Conservation (phyloP, 2,797 vertebrate species). For the Melanotaenia boesemani region DNA sequence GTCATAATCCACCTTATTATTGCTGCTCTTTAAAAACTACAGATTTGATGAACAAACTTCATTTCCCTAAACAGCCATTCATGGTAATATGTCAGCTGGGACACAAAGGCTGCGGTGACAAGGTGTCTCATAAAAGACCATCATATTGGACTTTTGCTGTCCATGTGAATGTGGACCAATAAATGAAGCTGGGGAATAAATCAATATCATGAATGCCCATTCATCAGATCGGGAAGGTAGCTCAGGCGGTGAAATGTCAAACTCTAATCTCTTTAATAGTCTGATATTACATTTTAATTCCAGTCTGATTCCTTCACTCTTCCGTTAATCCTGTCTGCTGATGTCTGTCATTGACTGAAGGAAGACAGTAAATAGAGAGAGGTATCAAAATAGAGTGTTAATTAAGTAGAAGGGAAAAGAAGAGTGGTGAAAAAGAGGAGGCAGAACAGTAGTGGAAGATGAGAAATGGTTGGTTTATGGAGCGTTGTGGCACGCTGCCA, state of each 20-base stretch:
- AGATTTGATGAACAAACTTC: slow-evolving; percentile 58
- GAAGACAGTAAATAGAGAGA: slow-evolving; percentile 41
- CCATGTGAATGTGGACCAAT: slow-evolving; percentile 40
- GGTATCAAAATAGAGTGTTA: slow-evolving; percentile 51
- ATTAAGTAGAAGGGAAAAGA: slow-evolving; percentile 34
- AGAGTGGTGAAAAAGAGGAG: slow-evolving; percentile 3
- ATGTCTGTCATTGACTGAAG: slow-evolving; percentile 44
- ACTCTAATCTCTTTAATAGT: slow-evolving; percentile 84
- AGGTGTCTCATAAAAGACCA: slow-evolving; percentile 67
- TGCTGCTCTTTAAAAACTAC: slow-evolving; percentile 43
- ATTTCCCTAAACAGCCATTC: slow-evolving; percentile 53
- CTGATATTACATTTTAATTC: slow-evolving; percentile 85
- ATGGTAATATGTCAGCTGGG: slow-evolving; percentile 30
- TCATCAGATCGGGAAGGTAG: slow-evolving; percentile 68
- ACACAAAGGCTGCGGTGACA: slow-evolving; percentile 49
- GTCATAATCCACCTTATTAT: slow-evolving; percentile 31
- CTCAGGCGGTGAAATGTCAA: slow-evolving; percentile 78
- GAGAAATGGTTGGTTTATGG: slow-evolving; percentile 67
- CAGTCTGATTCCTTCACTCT: slow-evolving; percentile 74
- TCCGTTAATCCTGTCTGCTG: slow-evolving; percentile 49
- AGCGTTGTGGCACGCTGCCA: slow-evolving; percentile 53
- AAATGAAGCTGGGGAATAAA: slow-evolving; percentile 65
- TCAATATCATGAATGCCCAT: slow-evolving; percentile 73
- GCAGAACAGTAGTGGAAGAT: slow-evolving; percentile 4
- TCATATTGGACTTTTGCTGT: slow-evolving; percentile 59